Percentiles rank a stretch among this genome's conserved stretches.
These are phyloP conservation scores for Heterochromis multidens DNA, from an alignment of 2,113 vertebrate species.

Conservation along the genomic window DNA sequence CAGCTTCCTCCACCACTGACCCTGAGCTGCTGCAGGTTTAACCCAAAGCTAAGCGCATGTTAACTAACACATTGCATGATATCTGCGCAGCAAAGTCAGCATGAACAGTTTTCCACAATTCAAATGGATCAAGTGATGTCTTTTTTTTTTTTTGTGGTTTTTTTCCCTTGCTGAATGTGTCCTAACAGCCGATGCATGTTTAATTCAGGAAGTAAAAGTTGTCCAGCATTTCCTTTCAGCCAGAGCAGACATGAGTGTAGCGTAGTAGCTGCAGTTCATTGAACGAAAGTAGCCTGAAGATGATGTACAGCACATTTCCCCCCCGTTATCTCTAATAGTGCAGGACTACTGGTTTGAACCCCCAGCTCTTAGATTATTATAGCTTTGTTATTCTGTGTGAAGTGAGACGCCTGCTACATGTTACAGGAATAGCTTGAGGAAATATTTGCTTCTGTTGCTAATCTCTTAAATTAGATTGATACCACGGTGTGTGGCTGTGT, in stretches of 20 bases:
- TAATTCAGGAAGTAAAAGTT: neutral
- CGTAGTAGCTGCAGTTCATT: constrained; percentile 11
- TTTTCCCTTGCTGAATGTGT: neutral
- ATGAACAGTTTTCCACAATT: constrained; percentile 23
- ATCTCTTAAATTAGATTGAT: neutral
- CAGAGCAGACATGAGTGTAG: neutral
- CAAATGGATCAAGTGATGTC: neutral
- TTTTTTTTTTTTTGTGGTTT: neutral
- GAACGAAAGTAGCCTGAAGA: constrained; percentile 17
- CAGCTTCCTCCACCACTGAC: neutral
- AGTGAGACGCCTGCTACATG: neutral
- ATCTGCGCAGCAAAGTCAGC: constrained; percentile 3
- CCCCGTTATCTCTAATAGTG: constrained; percentile 21
- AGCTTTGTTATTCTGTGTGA: neutral
- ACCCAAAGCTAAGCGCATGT: constrained; percentile 19
- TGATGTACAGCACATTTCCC: neutral
- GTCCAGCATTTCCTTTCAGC: neutral
- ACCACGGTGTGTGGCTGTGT: neutral
- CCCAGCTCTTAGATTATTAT: neutral
- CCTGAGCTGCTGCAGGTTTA: constrained; percentile 17
- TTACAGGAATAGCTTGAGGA: neutral
- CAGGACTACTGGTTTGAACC: neutral
- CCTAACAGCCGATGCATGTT: neutral
- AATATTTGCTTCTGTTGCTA: neutral
- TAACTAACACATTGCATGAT: constrained; percentile 50